A percentile compares a stretch with the other conserved stretches of the same genome.
Conservation (phyloP, 2,797 vertebrate species). For the Sebastes oblongus region DNA sequence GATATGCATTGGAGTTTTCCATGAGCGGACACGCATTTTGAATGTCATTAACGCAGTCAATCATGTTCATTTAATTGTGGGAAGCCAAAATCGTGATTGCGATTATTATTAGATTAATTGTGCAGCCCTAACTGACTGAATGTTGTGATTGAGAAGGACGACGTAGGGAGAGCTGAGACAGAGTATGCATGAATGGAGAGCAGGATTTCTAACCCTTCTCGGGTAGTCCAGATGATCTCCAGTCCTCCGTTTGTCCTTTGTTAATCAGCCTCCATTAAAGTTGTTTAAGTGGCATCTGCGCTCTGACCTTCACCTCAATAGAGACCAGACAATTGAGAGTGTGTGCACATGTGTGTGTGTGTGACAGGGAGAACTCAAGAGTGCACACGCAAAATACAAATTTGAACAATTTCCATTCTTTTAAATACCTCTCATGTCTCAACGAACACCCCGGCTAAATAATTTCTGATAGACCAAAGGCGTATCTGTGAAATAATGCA, state of each 20-base stretch:
- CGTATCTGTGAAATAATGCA: constrained; percentile 45
- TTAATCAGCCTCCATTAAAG: constrained; percentile 58
- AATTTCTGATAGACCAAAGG: constrained; percentile 49
- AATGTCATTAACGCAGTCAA: too few species aligned
- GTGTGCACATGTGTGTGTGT: not conserved
- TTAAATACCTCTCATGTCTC: constrained; percentile 37
- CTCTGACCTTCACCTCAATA: constrained; percentile 57
- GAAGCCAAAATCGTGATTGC: too few species aligned
- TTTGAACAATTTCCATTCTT: constrained; percentile 42
- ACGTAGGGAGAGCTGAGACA: constrained; percentile 6
- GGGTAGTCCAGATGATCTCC: constrained; percentile 40
- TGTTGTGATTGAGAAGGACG: not conserved
- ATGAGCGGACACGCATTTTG: too few species aligned
- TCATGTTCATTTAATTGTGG: too few species aligned
- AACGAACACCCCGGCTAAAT: constrained; percentile 16
- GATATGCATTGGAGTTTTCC: too few species aligned
- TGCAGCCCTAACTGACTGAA: not conserved
- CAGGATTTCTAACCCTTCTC: constrained; percentile 24
- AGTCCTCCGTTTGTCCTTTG: constrained; percentile 31
- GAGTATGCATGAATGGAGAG: constrained; percentile 11
- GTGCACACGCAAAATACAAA: constrained; percentile 17
- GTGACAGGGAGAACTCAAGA: not conserved
- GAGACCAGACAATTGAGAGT: constrained; percentile 44
- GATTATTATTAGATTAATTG: too few species aligned
- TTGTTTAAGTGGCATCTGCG: constrained; percentile 46